phyloP scores from a whole-genome alignment of 1,140 invertebrate genomes.

The Halyomorpha halys region DNA sequence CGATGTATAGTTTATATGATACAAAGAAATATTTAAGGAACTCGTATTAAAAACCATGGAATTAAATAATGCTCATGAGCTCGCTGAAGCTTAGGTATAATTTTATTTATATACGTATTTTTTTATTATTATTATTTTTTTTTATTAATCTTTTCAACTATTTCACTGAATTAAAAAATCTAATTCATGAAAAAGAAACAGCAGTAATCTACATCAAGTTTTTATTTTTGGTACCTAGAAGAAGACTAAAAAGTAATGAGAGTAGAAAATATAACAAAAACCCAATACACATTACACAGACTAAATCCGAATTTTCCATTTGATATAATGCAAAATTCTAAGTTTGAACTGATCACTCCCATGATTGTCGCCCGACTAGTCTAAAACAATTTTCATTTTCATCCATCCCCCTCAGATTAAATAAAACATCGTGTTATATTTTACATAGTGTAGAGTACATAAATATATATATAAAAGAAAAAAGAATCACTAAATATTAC shows the following conservation, averaged over 20 bases:
- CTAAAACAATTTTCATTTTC: conserved; percentile 11
- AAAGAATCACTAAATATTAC: conserved; percentile 13
- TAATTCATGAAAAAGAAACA: neutral
- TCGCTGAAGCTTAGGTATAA: neutral
- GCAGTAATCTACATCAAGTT: conserved; percentile 2
- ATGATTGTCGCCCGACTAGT: conserved; percentile 17
- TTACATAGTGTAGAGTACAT: conserved; percentile 1
- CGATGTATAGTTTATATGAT: neutral
- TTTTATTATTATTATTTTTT: conserved; percentile 2
- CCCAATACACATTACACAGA: neutral
- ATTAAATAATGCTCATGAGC: neutral
- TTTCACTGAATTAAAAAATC: neutral
- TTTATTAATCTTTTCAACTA: neutral
- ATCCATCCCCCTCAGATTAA: neutral
- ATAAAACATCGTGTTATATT: neutral
- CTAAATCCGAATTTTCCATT: neutral
- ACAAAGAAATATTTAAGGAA: conserved; percentile 10
- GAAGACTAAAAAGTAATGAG: too few species aligned
- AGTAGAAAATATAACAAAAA: neutral
- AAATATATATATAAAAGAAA: neutral
- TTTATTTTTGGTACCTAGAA: neutral
- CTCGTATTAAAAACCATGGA: conserved; percentile 7
- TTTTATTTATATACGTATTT: neutral
- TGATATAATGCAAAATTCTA: neutral
- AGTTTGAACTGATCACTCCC: conserved; percentile 4